Conservation (phyloP, 2,888 invertebrate genomes). For the Ichneumoninae sp. region DNA sequence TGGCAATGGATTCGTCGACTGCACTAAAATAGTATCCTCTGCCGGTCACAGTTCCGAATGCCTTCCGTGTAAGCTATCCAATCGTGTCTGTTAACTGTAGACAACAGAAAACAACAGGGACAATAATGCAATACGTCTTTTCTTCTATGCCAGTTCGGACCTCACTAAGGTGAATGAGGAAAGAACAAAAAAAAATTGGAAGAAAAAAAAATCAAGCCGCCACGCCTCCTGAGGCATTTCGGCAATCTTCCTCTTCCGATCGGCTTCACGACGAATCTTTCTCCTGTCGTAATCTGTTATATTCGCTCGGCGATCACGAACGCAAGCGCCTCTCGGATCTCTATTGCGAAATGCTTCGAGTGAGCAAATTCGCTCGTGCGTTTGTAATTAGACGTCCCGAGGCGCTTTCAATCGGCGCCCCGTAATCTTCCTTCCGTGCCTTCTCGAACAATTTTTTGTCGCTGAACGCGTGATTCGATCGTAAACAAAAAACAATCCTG, state of each 20-base stretch:
- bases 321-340: neutral
- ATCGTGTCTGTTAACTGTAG: constrained; percentile 18
- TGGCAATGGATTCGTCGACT: constrained; percentile 62
- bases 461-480: neutral
- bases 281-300: constrained; percentile 18
- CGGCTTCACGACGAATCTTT: constrained; percentile 1
- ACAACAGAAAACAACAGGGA: neutral
- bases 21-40: constrained; percentile 61
- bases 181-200: neutral
- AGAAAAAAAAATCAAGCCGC: neutral
- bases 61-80: constrained; percentile 43
- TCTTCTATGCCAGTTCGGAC: neutral
- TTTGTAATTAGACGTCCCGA: constrained; percentile 7
- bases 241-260: neutral
- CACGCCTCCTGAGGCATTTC: neutral
- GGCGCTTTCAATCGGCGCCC: neutral
- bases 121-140: neutral
- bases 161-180: neutral
- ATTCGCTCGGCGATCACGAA: constrained; percentile 1
- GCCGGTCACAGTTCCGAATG: constrained; percentile 11
- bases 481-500: neutral
- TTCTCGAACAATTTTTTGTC: neutral
- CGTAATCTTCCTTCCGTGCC: neutral
- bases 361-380: constrained; percentile 17
- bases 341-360: constrained; percentile 16